Base-by-base conservation (phyloP, 2,797 vertebrate genomes). In the Dermochelys coriacea region DNA sequence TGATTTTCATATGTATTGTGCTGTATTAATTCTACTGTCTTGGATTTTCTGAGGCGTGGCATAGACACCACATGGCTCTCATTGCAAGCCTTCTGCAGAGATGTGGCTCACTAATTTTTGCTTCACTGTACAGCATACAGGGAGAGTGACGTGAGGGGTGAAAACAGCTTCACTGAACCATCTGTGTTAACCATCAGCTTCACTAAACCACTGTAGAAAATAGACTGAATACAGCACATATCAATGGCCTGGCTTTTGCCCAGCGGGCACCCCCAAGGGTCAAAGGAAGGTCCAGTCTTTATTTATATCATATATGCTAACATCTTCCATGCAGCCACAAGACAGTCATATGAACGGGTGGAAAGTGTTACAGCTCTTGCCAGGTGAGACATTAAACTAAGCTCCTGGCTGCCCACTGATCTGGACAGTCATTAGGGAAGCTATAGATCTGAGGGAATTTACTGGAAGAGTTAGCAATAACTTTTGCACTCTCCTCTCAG, bases 11-110 rank as follows among this genome's bases (percentile, higher is more conserved):
- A 37, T 41, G 68, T 71, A 37, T 41, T 41, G 19, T 23, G 80
- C 29, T 68, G 10, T 2, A 4, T 5, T 25, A 34, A 12, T 0
- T 0, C 57, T 68, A 29, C 4, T 0, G 5, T 3, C n/a, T n/a
- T 3, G n/a, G n/a, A 12, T 57, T 74, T 52, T 29, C 59, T 41
- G 34, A 8, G 16, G 6, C 12, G 14, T 31, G 12, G 27, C 45
- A 47, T 27, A 77, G 25, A 31, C 27, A 27, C 45, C 74, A 77
- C 74, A 15, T 5, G 31, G 37, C 34, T 12, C 52, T 27, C 4
- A 59, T 37, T 25, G 2, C 23, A 12, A 1, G 15, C 8, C 4
- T 1, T 41, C 64, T 19, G 8, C 49, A 86, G n/a, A 3, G 0
- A n/a, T 1, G 0, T 15, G 27, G 82, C 4, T 15, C 19, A 68